These are phyloP conservation scores for Aphidius colemani DNA, from an alignment of 2,888 invertebrate species.

Conservation along the genomic window DNA sequence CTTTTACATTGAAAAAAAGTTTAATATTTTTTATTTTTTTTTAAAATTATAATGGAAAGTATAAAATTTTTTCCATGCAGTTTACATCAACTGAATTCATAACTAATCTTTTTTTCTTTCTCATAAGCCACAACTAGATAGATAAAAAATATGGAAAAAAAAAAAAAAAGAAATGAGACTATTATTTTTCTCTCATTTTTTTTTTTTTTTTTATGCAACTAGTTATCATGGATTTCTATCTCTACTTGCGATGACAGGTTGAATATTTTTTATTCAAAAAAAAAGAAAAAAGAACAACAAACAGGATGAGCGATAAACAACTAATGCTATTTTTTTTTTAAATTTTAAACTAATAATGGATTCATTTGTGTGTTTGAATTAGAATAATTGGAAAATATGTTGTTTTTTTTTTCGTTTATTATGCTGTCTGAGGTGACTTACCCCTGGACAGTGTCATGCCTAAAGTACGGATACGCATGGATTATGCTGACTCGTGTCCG, in stretches of 20 bases:
- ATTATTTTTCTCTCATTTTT: conserved; percentile 3
- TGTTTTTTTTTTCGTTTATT: conserved; percentile 17
- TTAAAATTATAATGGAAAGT: no score
- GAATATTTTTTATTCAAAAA: conserved; percentile 1
- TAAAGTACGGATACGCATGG: conserved; percentile 59
- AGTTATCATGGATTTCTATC: conserved; percentile 8
- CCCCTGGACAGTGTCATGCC: conserved; percentile 60
- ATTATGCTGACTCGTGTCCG: conserved; percentile 57
- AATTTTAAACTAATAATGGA: neutral
- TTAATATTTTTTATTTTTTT: conserved; percentile 5
- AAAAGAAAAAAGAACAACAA: neutral
- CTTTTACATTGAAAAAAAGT: conserved; percentile 7
- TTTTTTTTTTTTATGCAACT: neutral
- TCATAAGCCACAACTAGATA: no score
- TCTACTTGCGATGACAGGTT: conserved; percentile 22
- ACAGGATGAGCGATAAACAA: neutral
- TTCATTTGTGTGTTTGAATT: no score
- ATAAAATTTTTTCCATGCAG: no score
- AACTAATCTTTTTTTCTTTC: neutral
- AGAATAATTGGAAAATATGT: neutral
- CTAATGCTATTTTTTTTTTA: neutral
- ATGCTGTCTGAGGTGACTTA: conserved; percentile 58
- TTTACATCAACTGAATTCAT: no score
- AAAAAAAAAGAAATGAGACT: neutral
- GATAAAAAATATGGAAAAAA: neutral